Conservation (phyloP, 2,113 vertebrate species). For the Myotis davidii region DNA sequence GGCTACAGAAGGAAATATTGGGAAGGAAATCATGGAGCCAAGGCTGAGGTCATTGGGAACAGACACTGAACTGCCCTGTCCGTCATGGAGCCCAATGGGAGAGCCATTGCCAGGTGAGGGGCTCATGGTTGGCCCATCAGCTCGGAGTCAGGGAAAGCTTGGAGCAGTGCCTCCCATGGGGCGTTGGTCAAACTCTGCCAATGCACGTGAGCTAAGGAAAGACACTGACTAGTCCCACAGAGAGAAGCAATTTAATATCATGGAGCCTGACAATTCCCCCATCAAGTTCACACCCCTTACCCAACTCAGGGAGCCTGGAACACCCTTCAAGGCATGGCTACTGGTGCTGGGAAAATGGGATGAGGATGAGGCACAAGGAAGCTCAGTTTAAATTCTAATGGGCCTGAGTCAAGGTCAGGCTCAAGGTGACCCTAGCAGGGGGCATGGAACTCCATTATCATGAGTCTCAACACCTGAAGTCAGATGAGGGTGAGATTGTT, state of each 20-base stretch:
- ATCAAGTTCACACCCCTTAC: accelerated
- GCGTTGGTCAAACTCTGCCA: no score
- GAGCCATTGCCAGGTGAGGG: not conserved
- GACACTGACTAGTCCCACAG: not conserved
- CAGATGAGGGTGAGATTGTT: not conserved
- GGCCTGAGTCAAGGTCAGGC: not conserved
- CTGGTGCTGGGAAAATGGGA: accelerated
- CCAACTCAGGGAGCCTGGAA: not conserved
- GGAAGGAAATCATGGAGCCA: no score
- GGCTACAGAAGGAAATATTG: not conserved
- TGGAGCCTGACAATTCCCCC: not conserved
- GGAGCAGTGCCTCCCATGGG: not conserved
- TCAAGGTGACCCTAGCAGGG: accelerated
- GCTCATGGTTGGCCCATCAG: not conserved
- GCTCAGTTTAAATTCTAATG: not conserved
- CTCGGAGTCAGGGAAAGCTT: not conserved
- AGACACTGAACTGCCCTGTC: no score
- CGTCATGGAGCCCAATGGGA: no score
- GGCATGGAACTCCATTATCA: not conserved
- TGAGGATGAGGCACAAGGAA: not conserved
- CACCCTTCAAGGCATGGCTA: no score
- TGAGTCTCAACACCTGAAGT: not conserved
- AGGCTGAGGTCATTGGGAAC: not conserved
- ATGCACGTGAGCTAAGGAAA: not conserved
- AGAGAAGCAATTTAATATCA: not conserved